Conservation (phyloP, 2,113 vertebrate genomes). For the Phocoena phocoena region DNA sequence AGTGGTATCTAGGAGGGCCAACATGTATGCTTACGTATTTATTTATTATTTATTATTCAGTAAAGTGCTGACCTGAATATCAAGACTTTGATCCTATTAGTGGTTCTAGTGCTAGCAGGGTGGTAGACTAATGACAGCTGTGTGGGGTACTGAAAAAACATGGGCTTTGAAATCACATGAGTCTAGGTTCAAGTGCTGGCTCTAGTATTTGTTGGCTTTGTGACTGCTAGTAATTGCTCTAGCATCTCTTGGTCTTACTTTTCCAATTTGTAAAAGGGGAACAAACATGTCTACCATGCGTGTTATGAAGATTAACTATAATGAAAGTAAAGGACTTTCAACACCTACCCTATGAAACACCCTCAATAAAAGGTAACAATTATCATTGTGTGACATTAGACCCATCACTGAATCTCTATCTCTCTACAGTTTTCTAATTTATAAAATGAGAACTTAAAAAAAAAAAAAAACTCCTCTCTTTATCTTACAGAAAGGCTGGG, state of each 20-base stretch:
- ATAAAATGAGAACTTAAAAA: neutral
- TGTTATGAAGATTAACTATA: neutral
- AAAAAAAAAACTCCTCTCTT: neutral
- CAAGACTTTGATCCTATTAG: neutral
- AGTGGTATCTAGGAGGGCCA: too few species aligned
- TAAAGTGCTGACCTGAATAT: too few species aligned
- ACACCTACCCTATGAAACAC: neutral
- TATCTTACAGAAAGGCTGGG: neutral
- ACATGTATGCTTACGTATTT: neutral
- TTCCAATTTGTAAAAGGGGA: neutral
- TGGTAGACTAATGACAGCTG: neutral
- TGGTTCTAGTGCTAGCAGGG: neutral
- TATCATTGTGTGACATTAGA: neutral
- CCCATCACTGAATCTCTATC: neutral
- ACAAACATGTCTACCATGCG: neutral
- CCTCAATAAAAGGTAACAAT: neutral
- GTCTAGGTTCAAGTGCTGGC: neutral
- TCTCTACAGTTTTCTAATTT: neutral
- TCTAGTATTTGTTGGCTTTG: neutral
- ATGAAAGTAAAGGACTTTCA: neutral
- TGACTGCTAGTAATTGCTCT: neutral
- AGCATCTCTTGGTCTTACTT: neutral
- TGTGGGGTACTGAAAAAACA: neutral
- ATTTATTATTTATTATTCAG: neutral
- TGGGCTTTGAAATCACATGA: neutral